Percentiles rank a stretch among this genome's conserved stretches.
These are phyloP conservation scores for Ladona fulva DNA, from an alignment of 1,140 invertebrate species.

Conservation along the genomic window DNA sequence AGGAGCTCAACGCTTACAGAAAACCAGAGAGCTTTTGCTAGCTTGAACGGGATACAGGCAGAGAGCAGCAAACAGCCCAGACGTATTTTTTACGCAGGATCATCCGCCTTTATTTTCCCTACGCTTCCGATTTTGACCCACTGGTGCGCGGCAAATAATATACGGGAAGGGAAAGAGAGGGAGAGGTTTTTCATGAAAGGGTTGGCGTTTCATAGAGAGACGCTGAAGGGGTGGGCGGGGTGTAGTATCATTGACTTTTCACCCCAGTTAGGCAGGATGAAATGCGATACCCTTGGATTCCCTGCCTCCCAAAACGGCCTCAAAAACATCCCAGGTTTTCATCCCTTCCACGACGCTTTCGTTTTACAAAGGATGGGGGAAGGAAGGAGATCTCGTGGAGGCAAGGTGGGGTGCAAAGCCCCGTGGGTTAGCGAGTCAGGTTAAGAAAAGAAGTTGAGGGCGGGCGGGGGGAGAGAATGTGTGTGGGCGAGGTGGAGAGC, in stretches of 20 bases:
- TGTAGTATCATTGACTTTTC: not conserved
- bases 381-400: not conserved
- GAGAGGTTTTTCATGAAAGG: not conserved
- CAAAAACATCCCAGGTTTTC: not conserved
- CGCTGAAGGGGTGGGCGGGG: not conserved
- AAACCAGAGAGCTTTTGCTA: no score
- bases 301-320: not conserved
- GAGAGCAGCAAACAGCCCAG: no score
- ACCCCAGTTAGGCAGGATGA: not conserved
- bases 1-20: no score
- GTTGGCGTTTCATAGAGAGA: not conserved
- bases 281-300: not conserved
- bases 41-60: no score
- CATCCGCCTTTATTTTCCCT: no score
- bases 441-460: no score
- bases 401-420: no score
- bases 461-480: not conserved
- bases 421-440: no score
- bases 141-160: no score
- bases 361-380: not conserved
- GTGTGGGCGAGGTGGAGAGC: not conserved
- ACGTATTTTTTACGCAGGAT: no score
- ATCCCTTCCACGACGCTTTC: not conserved
- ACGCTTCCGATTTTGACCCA: no score
- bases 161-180: not conserved